Percentiles rank a stretch among this genome's conserved stretches.
Conservation (phyloP, 2,113 vertebrate genomes). For the Thinocorus orbignyianus region DNA sequence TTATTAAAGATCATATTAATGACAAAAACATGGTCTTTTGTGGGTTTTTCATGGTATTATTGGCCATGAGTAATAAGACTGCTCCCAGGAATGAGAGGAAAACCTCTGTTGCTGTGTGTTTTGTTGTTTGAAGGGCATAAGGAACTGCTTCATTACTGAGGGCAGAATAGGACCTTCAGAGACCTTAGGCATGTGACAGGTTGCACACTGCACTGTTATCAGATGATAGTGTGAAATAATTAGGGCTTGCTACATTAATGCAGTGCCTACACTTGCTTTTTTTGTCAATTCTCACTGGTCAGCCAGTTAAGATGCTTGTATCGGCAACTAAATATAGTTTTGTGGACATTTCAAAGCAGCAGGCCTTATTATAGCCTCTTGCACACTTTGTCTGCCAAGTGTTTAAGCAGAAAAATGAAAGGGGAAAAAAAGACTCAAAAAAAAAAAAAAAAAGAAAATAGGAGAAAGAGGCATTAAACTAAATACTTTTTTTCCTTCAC, state of each 20-base stretch:
- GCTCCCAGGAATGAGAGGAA: background rate
- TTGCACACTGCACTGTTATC: background rate
- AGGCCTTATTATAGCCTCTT: background rate
- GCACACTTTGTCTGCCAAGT: background rate
- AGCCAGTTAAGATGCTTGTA: background rate
- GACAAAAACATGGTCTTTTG: slow-evolving; percentile 65
- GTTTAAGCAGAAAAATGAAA: background rate
- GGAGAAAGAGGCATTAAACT: background rate
- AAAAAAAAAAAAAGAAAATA: background rate
- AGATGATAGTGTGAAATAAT: background rate
- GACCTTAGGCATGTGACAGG: background rate
- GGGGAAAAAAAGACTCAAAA: accelerated
- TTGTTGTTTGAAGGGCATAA: background rate
- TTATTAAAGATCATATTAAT: slow-evolving; percentile 91
- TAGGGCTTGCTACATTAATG: background rate
- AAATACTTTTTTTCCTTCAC: background rate
- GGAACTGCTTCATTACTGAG: background rate
- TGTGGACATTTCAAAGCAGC: background rate
- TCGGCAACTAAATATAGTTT: background rate
- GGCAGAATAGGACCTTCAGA: background rate
- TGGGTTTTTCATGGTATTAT: background rate
- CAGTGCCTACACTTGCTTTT: background rate
- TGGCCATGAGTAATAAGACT: background rate
- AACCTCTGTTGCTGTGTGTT: background rate
- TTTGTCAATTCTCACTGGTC: background rate